Base-by-base conservation (phyloP, 1,140 invertebrate genomes). In the Magallana angulata region DNA sequence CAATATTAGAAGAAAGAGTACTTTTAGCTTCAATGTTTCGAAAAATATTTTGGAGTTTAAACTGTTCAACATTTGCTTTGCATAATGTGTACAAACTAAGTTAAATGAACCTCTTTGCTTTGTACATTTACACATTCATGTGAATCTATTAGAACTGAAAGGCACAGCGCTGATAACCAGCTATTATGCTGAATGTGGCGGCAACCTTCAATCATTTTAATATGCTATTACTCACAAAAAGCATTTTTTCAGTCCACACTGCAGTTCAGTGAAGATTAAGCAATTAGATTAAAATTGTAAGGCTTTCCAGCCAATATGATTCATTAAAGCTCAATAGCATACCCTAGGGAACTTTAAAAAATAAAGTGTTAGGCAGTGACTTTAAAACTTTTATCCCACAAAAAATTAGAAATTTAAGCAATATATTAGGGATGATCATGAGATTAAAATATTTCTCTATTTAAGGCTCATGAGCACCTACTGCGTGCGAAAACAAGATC, bases 371-470 rank as follows among this genome's bases (percentile, higher is more conserved):
- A 76, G 68, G 68, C 24, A 76, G 68, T 76, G 68, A 76, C 68
- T 76, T 76, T 76, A 76, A 76, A 76, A 76, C 68, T 76, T 76
- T 76, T 76, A 76, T 76, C 68, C 68, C 68, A 76, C 68, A 76
- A 76, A 76, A 48, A 64, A 36, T 76, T 30, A 24, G 24, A 76
- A 76, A 76, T 76, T 76, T 76, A 76, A 24, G 68, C 18, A 76
- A 76, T 76, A 48, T 48, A 30, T 76, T 76, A 76, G 18, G 68
- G 68, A 76, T 76, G 68, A 76, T 76, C 68, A 76, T 76, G 36
- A 30, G 68, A 76, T 76, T 76, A 76, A 76, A 76, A 76, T 76
- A 76, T 76, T 76, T 76, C 68, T 76, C 24, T 12, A 30, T 76
- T 76, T 36, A 76, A 76, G 14, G 12, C 24, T 76, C 24, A 30